Evolutionary conservation across 1,140 invertebrate species (phyloP), one percentile per base, ranked within the genome.

Genomic region (Parasteatoda tepidariorum): DNA sequence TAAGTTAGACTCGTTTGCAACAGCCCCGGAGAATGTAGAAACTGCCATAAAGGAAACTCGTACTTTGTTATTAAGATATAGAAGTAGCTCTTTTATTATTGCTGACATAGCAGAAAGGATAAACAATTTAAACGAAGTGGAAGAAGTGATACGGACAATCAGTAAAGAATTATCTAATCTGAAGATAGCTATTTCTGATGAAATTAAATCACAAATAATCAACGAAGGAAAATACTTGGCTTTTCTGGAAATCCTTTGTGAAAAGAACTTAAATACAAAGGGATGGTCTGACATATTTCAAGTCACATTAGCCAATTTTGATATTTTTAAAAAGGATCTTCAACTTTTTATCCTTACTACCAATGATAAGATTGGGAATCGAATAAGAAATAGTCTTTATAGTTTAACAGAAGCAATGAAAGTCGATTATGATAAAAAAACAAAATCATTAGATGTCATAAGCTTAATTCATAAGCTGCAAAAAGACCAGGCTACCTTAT

Each of bases 181-280:
- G 28, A 24, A 28, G 6, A 24, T 24, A 0, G 26, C 38, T 6
- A 26, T 48, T 6, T 41, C 4, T 28, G n/a, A 28, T 6, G 11
- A 28, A 11, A 11, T 7, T 48, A 22, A 41, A 13, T 28, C 26
- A 24, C 1, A 48, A 13, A 13, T 68, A 5, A 11, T 13, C 38
- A 68, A 68, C 6, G 33, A 41, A 48, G 66, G 66, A 7, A 68
- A 48, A 28, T 68, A 68, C 18, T 68, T 68, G 4, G 48, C 7
- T 24, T 68, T 68, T 68, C 26, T 68, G 4, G 18, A 68, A 48
- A 68, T 28, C 13, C n/a, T 68, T 15, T 41, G 66, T 48, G 66
- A 28, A 11, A 13, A 68, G 4, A 28, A 13, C 0, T 41, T 48
- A 24, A 68, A 24, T 11, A 48, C 66, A 24, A n/a, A 24, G 34